These are phyloP conservation scores for Chironomus tepperi DNA, from an alignment of 1,140 invertebrate species.

Conservation along the genomic window DNA sequence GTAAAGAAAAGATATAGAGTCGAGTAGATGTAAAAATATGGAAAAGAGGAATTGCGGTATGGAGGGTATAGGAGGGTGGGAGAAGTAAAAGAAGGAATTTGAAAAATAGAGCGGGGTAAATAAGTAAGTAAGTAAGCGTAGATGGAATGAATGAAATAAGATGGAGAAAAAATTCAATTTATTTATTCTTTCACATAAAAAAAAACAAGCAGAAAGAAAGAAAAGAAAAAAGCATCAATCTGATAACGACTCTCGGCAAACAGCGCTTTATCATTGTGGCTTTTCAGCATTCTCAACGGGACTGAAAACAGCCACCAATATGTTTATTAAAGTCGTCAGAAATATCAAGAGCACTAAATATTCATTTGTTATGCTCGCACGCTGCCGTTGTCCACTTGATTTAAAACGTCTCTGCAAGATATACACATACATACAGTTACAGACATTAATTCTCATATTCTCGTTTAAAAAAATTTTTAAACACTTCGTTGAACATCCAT, in stretches of 20 bases:
- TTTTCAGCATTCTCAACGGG: conserved; percentile 36
- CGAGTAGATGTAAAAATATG: not conserved
- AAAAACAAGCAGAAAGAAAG: too few species aligned
- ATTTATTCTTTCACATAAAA: not conserved
- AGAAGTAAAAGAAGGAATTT: too few species aligned
- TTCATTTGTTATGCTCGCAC: conserved; percentile 48
- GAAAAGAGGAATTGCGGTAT: not conserved
- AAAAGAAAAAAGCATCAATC: too few species aligned
- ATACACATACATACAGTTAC: too few species aligned
- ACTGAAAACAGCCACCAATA: conserved; percentile 57
- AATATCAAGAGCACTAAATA: conserved; percentile 53
- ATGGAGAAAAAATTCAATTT: not conserved
- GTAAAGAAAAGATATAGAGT: not conserved
- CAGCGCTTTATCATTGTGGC: not conserved
- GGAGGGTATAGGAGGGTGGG: too few species aligned
- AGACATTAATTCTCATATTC: not conserved
- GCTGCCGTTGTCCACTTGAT: not conserved
- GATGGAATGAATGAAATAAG: not conserved
- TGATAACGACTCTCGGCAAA: too few species aligned
- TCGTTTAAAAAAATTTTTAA: not conserved
- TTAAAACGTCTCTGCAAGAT: not conserved
- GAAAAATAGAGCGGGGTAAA: too few species aligned
- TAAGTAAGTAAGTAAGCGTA: too few species aligned
- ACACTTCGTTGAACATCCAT: conserved; percentile 25
- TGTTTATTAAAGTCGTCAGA: conserved; percentile 56